A percentile compares a stretch with the other conserved stretches of the same genome.
phyloP scores from a whole-genome alignment of 1,140 invertebrate species.

The Lordiphosa clarofinis region DNA sequence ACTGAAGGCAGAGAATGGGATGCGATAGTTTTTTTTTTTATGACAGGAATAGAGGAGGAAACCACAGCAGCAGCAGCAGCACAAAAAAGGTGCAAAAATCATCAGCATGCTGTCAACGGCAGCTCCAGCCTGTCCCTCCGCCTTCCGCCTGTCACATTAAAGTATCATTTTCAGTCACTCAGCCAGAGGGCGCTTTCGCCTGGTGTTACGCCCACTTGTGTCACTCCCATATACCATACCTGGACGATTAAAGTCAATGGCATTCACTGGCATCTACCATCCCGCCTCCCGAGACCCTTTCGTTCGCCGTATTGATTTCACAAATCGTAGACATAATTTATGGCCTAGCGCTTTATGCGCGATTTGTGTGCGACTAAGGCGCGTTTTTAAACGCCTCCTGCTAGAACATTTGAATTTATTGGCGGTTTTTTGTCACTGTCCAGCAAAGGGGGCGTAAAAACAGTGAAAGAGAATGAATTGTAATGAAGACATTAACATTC shows the following conservation, averaged over 20 bases:
- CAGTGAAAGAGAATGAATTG: conserved; percentile 24
- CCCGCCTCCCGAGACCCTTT: not conserved
- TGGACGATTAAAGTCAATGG: conserved; percentile 61
- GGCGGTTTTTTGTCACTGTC: conserved; percentile 14
- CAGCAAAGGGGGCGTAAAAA: conserved; percentile 7
- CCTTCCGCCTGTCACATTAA: conserved; percentile 65
- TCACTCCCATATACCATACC: conserved; percentile 12
- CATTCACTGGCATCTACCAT: conserved; percentile 1
- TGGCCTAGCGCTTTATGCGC: conserved; percentile 35
- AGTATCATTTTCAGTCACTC: conserved; percentile 74
- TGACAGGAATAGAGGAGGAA: conserved; percentile 63
- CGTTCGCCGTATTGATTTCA: conserved; percentile 52
- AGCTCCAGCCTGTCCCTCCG: conserved; percentile 17
- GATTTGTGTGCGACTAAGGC: conserved; percentile 34
- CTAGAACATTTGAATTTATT: conserved; percentile 39
- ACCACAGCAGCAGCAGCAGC: conserved; percentile 23
- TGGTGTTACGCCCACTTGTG: conserved; percentile 10
- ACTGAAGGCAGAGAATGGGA: conserved; percentile 40
- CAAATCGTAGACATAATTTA: conserved; percentile 60
- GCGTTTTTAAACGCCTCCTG: conserved; percentile 32
- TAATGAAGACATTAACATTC: conserved; percentile 77
- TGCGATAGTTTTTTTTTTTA: conserved; percentile 54
- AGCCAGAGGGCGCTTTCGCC: conserved; percentile 12
- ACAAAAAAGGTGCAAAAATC: conserved; percentile 71
- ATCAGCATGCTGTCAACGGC: conserved; percentile 55